These are phyloP conservation scores for Biston betularia DNA, from an alignment of 2,888 invertebrate genomes.

Conservation along the genomic window DNA sequence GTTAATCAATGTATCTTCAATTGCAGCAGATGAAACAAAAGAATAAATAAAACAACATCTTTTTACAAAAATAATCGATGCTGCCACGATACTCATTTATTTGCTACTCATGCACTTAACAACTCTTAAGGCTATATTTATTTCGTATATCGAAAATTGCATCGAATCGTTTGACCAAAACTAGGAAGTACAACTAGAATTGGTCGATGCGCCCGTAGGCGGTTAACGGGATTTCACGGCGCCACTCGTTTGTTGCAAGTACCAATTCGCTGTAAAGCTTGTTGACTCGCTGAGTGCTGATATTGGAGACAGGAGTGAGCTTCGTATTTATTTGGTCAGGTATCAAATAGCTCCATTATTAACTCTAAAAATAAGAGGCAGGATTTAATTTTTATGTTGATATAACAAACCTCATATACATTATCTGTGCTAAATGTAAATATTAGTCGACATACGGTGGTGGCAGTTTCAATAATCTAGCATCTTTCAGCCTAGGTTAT, in stretches of 20 bases:
- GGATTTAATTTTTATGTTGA: background rate
- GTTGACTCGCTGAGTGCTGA: slow-evolving; percentile 35
- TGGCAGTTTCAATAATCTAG: too few relatives aligned
- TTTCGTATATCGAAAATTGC: slow-evolving; percentile 46
- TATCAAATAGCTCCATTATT: too few relatives aligned
- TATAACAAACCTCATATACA: too few relatives aligned
- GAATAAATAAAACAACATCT: too few relatives aligned
- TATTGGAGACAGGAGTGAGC: slow-evolving; percentile 45
- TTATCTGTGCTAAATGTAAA: too few relatives aligned
- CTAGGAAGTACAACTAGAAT: slow-evolving; percentile 55
- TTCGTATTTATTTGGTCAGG: slow-evolving; percentile 1
- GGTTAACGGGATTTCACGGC: slow-evolving; percentile 71
- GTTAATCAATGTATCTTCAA: too few relatives aligned
- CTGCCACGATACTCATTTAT: too few relatives aligned
- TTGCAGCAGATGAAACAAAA: background rate
- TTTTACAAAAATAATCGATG: too few relatives aligned
- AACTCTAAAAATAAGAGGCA: too few relatives aligned
- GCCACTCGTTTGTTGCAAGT: slow-evolving; percentile 54
- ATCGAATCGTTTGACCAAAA: slow-evolving; percentile 45
- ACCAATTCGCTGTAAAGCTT: slow-evolving; percentile 37
- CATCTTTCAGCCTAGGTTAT: too few relatives aligned
- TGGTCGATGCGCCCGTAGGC: slow-evolving; percentile 67
- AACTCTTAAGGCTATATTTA: background rate
- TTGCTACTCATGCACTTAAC: background rate
- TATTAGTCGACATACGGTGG: too few relatives aligned